These are phyloP conservation scores for Ciconia maguari DNA, from an alignment of 2,113 vertebrate genomes.

Conservation along the genomic window DNA sequence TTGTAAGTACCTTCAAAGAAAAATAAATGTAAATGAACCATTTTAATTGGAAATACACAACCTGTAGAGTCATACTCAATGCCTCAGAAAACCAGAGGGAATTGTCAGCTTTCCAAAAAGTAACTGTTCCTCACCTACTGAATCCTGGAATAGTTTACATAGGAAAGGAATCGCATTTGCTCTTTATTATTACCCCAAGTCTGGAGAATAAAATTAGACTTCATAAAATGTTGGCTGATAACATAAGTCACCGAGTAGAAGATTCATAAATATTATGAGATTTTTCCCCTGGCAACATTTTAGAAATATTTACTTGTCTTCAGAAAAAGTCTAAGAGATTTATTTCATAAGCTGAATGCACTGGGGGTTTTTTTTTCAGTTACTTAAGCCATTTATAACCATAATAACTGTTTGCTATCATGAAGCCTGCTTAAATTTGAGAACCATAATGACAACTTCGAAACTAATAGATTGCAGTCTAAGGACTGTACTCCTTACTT, in stretches of 20 bases:
- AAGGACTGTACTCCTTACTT: not conserved
- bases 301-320: not conserved
- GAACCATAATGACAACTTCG: not conserved
- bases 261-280: not conserved
- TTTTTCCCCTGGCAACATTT: not conserved
- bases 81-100: not conserved
- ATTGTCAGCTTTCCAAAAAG: not conserved
- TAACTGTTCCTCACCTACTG: not conserved
- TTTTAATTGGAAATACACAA: not conserved
- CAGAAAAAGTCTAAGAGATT: not conserved
- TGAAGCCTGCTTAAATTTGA: not conserved
- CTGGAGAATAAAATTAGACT: not conserved
- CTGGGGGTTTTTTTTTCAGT: not conserved
- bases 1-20: not conserved
- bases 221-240: not conserved
- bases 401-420: not conserved
- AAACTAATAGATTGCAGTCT: not conserved
- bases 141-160: not conserved
- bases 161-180: not conserved
- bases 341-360: not conserved
- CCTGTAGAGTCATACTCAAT: not conserved
- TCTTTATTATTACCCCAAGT: not conserved
- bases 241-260: fast-evolving
- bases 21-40: not conserved
- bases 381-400: not conserved